A percentile compares a stretch with the other conserved stretches of the same genome.
Evolutionary conservation across 2,888 invertebrate species (phyloP).

Genomic region (Sturmia bella): DNA sequence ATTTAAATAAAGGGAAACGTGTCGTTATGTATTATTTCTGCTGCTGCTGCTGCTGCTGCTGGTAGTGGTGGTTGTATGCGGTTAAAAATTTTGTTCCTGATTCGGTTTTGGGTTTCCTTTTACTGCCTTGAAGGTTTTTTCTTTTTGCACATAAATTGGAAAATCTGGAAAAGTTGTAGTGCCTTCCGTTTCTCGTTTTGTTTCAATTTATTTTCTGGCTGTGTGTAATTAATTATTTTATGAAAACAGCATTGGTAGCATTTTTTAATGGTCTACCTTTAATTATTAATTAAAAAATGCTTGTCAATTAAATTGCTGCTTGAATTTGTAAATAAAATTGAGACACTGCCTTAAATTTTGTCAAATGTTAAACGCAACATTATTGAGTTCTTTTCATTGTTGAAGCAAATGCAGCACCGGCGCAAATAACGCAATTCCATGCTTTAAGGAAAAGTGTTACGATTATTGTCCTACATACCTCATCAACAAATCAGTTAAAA

Average conservation of each 20-base stretch:
- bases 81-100: conserved; percentile 19
- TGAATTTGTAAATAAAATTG: no score
- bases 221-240: conserved; percentile 27
- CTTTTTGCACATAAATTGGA: neutral
- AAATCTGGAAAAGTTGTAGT: neutral
- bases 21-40: conserved; percentile 11
- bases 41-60: neutral
- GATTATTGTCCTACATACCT: no score
- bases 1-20: conserved; percentile 59
- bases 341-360: no score
- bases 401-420: no score
- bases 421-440: no score
- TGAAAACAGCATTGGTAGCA: conserved; percentile 15
- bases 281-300: conserved; percentile 62
- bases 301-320: conserved; percentile 18
- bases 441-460: no score
- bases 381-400: no score
- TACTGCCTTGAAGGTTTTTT: neutral
- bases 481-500: no score
- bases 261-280: conserved; percentile 35
- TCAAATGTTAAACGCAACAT: no score
- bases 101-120: neutral
- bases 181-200: neutral
- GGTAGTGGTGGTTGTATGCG: conserved; percentile 10
- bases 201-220: conserved; percentile 29